Evolutionary conservation across 2,797 vertebrate species (phyloP), one percentile per base, ranked within the genome.

Genomic region (Rallus crepitans): DNA sequence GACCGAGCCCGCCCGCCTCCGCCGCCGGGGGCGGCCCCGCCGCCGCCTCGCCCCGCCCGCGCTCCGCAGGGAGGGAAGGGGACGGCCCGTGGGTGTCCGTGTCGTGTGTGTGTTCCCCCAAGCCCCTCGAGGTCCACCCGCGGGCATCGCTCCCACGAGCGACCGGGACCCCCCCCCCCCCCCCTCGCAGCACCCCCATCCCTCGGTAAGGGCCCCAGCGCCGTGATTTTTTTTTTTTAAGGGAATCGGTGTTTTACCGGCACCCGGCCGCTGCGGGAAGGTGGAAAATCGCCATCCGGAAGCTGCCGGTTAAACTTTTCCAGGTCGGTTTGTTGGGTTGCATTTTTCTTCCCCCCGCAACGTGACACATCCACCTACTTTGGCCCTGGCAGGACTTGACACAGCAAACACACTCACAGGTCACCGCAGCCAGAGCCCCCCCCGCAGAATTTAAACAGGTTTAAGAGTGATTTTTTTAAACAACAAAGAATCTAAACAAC

Each of bases 391-490:
- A 82, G 94, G 91, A 96, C 75, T 45, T 87, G 87, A 81, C 78
- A 50, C 55, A 50, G 91, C 86, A 90, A 97, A 96, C 90, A 63
- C 37, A 25, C 24, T 33, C 33, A 1, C 82, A 9, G 42, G 37
- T 9, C 66, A 63, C 25, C 18, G 7, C 71, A 14, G 61, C 6
- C 25, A 59, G 68, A 87, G 18, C 16, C 16, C 40, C 40, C 39
- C 72, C 93, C 93, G 30, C 82, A 42, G 47, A 81, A 69, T 93
- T 88, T 92, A 37, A 80, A 30, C 83, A 72, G 91, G 59, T 92
- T 96, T 80, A 72, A 93, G 92, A 66, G 77, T 83, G n/a, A 50
- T 73, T 12, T 83, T 91, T 96, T 96, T 72, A 87, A 95, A 94
- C 87, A 60, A 85, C 76, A 24, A n/a, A 95, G 93, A 94, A 95